A percentile compares a stretch with the other conserved stretches of the same genome.
phyloP scores from a whole-genome alignment of 2,888 invertebrate genomes.

The Torymus auratus region DNA sequence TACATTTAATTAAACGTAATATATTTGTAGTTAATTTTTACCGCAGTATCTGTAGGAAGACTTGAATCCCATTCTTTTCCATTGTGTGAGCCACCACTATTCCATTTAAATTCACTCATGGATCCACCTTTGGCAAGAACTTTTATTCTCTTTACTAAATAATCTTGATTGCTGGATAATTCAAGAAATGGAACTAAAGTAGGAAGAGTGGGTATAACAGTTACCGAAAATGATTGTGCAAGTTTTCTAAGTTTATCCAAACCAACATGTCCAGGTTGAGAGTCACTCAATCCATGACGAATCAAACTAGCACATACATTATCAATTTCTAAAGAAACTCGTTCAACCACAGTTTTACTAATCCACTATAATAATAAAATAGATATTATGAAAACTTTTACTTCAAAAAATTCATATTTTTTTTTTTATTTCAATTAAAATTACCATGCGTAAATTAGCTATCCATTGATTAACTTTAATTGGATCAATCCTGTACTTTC shows the following conservation, averaged over 20 bases:
- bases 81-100: constrained; percentile 85
- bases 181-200: constrained; percentile 88
- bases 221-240: constrained; percentile 79
- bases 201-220: constrained; percentile 80
- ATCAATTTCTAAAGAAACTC: constrained; percentile 86
- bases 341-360: constrained; percentile 87
- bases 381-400: background rate
- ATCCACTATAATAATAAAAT: constrained; percentile 83
- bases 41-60: constrained; percentile 91
- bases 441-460: constrained; percentile 85
- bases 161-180: constrained; percentile 89
- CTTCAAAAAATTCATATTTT: too few species aligned
- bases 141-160: constrained; percentile 87
- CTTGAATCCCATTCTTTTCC: constrained; percentile 89
- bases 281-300: constrained; percentile 83
- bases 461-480: constrained; percentile 87
- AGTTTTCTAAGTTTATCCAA: constrained; percentile 87
- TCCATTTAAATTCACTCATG: constrained; percentile 93
- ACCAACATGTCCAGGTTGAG: constrained; percentile 84
- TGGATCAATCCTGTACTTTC: constrained; percentile 82
- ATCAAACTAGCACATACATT: constrained; percentile 84
- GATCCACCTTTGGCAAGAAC: constrained; percentile 90
- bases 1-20: background rate
- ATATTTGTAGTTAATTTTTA: constrained; percentile 73
- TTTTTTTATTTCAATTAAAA: constrained; percentile 53